Percentiles rank a stretch among this genome's conserved stretches.
Conservation (phyloP, 1,140 invertebrate species). For the Diprion similis region DNA sequence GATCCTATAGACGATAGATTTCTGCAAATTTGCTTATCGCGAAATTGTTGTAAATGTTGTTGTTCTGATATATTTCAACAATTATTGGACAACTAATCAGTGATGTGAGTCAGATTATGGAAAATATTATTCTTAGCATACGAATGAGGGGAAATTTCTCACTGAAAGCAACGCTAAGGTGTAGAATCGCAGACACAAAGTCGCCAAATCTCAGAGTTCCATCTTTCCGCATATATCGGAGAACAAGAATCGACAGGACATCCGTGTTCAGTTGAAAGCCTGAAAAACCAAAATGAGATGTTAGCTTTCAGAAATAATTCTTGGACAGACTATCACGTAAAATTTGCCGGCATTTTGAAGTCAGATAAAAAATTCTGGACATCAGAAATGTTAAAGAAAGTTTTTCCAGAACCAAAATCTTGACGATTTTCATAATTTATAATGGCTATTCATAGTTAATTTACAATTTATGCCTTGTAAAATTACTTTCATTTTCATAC, state of each 20-base stretch:
- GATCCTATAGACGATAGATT: no score
- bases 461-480: no score
- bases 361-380: no score
- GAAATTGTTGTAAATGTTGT: constrained; percentile 11
- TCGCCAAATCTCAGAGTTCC: constrained; percentile 92
- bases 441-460: no score
- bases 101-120: constrained; percentile 19
- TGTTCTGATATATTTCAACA: constrained; percentile 9
- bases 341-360: no score
- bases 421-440: no score
- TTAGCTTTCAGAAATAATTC: background rate
- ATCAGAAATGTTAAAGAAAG: no score
- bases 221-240: constrained; percentile 92
- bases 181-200: constrained; percentile 89
- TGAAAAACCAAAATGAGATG: constrained; percentile 38
- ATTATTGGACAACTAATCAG: background rate
- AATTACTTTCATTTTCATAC: no score
- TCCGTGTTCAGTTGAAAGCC: constrained; percentile 87
- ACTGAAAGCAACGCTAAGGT: constrained; percentile 89
- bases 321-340: no score
- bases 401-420: no score
- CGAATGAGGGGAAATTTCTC: constrained; percentile 54
- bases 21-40: background rate
- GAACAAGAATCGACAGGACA: constrained; percentile 80
- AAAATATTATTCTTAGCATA: constrained; percentile 5